A percentile compares a stretch with the other conserved stretches of the same genome.
These are phyloP conservation scores for Athetis lepigone DNA, from an alignment of 2,888 invertebrate species.

Conservation along the genomic window DNA sequence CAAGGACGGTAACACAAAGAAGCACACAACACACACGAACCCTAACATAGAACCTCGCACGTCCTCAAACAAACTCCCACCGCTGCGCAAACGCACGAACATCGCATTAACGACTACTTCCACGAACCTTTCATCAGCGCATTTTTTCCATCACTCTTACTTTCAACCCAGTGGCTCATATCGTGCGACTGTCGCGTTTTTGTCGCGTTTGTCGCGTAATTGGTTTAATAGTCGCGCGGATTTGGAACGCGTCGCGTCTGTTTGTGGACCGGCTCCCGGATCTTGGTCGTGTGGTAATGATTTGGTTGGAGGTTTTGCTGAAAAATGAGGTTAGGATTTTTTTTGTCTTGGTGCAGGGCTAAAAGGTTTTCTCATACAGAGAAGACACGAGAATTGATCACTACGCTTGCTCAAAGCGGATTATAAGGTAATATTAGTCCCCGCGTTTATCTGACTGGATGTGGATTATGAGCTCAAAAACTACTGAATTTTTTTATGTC, in stretches of 20 bases:
- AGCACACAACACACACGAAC: background rate
- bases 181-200: slow-evolving; percentile 70
- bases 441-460: too few relatives aligned
- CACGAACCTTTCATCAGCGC: slow-evolving; percentile 45
- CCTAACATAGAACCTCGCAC: too few relatives aligned
- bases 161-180: slow-evolving; percentile 74
- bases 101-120: slow-evolving; percentile 55
- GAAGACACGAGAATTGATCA: too few relatives aligned
- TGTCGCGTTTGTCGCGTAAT: slow-evolving; percentile 72
- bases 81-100: slow-evolving; percentile 35
- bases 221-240: slow-evolving; percentile 72
- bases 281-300: slow-evolving; percentile 40
- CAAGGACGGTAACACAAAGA: too few relatives aligned
- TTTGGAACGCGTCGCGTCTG: slow-evolving; percentile 59
- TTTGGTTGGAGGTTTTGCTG: too few relatives aligned
- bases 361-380: too few relatives aligned
- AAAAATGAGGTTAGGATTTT: too few relatives aligned
- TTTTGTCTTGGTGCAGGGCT: too few relatives aligned
- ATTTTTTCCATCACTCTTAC: slow-evolving; percentile 69
- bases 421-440: too few relatives aligned
- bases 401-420: too few relatives aligned
- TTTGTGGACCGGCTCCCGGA: slow-evolving; percentile 75
- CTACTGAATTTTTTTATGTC: too few relatives aligned
- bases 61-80: background rate
- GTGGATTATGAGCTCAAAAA: too few relatives aligned